Conservation (phyloP, 2,888 invertebrate species). For the Ophonus ardosiacus region DNA sequence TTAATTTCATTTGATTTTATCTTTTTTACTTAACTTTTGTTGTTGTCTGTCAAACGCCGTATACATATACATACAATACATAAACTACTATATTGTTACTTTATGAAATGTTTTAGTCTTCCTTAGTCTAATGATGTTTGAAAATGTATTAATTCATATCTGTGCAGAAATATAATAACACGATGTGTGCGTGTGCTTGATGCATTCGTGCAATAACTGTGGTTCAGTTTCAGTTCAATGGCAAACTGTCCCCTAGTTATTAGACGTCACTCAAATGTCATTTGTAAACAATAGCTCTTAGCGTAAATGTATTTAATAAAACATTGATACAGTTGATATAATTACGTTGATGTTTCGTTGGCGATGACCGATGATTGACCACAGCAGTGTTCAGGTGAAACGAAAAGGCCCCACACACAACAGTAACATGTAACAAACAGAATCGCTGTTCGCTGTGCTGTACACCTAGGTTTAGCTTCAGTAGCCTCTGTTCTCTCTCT, state of each 20-base stretch:
- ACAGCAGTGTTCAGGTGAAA: constrained; percentile 60
- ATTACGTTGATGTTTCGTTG: constrained; percentile 61
- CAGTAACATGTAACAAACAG: background rate
- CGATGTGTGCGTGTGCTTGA: constrained; percentile 59
- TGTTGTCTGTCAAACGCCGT: constrained; percentile 54
- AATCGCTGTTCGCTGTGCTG: background rate
- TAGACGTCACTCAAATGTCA: constrained; percentile 63
- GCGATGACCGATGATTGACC: constrained; percentile 53
- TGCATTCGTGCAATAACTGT: constrained; percentile 60
- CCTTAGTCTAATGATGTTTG: constrained; percentile 63
- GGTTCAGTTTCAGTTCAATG: constrained; percentile 57
- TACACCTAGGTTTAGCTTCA: constrained; percentile 37
- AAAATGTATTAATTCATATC: constrained; percentile 61
- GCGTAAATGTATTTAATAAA: constrained; percentile 64
- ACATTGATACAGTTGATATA: constrained; percentile 64
- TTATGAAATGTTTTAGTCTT: constrained; percentile 64
- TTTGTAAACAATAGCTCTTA: constrained; percentile 63
- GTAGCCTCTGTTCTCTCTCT: constrained; percentile 56
- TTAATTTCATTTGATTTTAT: constrained; percentile 51
- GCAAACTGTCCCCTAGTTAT: constrained; percentile 59
- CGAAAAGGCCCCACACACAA: constrained; percentile 55
- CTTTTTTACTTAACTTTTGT: constrained; percentile 55
- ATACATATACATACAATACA: constrained; percentile 32
- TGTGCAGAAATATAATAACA: constrained; percentile 62
- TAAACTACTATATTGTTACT: constrained; percentile 60